Evolutionary conservation across 2,888 invertebrate genomes (phyloP).

Genomic region (Leucozona laternaria): DNA sequence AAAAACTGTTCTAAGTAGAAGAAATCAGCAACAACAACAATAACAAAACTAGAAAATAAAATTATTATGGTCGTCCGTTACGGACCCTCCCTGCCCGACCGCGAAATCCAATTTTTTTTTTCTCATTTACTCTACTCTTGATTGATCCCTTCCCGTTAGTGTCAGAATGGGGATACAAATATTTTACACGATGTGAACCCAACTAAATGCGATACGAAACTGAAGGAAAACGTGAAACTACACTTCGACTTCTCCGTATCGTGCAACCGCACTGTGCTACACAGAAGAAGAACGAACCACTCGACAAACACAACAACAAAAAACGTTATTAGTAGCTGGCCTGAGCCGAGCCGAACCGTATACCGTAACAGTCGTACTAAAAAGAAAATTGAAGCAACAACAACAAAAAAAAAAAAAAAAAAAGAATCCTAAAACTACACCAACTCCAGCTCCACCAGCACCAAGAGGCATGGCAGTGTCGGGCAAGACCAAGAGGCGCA

Average conservation of each 20-base stretch:
- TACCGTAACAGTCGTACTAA: conserved; percentile 45
- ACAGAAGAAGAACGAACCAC: conserved; percentile 61
- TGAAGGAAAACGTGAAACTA: conserved; percentile 79
- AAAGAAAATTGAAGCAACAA: conserved; percentile 36
- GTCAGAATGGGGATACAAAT: conserved; percentile 57
- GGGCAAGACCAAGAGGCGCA: too few species aligned
- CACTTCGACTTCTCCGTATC: conserved; percentile 74
- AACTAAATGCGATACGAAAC: conserved; percentile 84
- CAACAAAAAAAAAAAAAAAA: conserved; percentile 56
- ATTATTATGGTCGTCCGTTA: conserved; percentile 37
- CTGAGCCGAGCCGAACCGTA: too few species aligned
- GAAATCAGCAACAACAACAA: conserved; percentile 19
- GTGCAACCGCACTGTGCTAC: conserved; percentile 12
- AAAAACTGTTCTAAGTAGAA: conserved; percentile 25
- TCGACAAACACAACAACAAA: conserved; percentile 74
- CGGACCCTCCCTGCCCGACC: conserved; percentile 26
- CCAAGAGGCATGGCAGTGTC: neutral
- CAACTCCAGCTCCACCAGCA: conserved; percentile 18
- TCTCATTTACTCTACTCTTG: conserved; percentile 62
- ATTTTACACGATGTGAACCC: conserved; percentile 80
- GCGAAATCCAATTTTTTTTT: conserved; percentile 34
- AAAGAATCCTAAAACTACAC: conserved; percentile 63
- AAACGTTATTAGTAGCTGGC: conserved; percentile 37
- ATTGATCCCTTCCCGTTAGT: conserved; percentile 61
- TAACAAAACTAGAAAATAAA: conserved; percentile 35